Base-by-base conservation (phyloP, 30 jellyfish, hydroid and myxozoan species). In the Aurelia aurita region DNA sequence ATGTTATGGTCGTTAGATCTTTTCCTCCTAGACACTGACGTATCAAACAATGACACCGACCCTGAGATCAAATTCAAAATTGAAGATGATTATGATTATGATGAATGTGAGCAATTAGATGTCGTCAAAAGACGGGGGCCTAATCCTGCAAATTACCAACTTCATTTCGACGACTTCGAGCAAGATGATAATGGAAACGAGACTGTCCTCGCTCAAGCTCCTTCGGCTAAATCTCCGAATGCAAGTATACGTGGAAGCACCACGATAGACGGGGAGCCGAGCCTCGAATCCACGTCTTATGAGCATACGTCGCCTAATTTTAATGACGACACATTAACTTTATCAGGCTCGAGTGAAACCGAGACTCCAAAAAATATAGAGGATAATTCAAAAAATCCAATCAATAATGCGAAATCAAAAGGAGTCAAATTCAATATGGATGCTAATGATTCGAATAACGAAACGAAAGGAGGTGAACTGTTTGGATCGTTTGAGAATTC, bases 361-460 rank as follows among this genome's bases (percentile, higher is more conserved):
- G 26, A 71, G 49, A 71, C 32, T 12, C 70, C 79, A 21, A 49
- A 26, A 45, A 20, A 45, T 26, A 29, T 22, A 26, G 44, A 21
- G 74, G 62, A 15, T 14, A 80, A 77, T 5, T 12, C 68, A 25
- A 27, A 15, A 2, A 80, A 77, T 5, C 28, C 68, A 25, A 27
- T 14, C 19, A 22, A 16, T 12, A 47, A 26, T 5, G 81, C 3
- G 18, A 32, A 47, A 22, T 74, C 31, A 8, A 58, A 35, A 39
- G 91, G 91, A 10, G 91, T 81, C 58, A 81, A 65, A 29, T 81
- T 81, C 72, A 35, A 81, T 19, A 54, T 70, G 77, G 78, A 81
- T 29, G 25, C 55, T 55, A 15, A 55, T 29, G 84, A 45, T 59
- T 29, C 58, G 22, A 27, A 26, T 3, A 32, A 75, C 39, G 79